A percentile compares a stretch with the other conserved stretches of the same genome.
Evolutionary conservation across 2,113 vertebrate genomes (phyloP).

Genomic region (Taxidea taxus): DNA sequence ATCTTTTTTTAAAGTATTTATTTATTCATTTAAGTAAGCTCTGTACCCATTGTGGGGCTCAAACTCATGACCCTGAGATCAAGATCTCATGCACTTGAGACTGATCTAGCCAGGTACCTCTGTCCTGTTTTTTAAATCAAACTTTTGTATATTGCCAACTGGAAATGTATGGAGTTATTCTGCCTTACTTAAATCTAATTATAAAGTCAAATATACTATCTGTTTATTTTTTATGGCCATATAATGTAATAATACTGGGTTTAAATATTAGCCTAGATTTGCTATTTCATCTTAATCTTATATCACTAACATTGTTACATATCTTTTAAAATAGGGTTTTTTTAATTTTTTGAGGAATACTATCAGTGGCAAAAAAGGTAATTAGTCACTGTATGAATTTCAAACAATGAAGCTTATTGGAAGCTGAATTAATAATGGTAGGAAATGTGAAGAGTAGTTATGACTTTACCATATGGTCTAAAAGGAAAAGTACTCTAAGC

Average conservation of each 20-base stretch:
- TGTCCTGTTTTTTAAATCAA: neutral
- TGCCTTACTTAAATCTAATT: constrained; percentile 3
- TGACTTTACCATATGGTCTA: neutral
- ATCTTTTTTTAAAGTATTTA: neutral
- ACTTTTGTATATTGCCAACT: neutral
- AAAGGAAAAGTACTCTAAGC: neutral
- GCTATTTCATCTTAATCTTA: neutral
- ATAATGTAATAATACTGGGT: neutral
- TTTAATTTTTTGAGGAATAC: neutral
- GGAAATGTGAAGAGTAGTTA: neutral
- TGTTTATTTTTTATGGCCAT: neutral
- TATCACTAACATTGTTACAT: neutral
- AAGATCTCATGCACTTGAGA: neutral
- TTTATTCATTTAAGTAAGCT: neutral
- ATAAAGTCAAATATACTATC: neutral
- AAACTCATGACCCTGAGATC: no score
- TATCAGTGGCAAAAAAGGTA: neutral
- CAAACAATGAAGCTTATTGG: neutral
- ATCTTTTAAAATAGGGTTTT: neutral
- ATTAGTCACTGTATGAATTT: neutral
- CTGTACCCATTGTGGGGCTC: neutral
- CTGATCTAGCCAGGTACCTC: neutral
- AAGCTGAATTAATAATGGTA: neutral
- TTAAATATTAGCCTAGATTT: constrained; percentile 5
- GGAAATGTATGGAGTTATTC: neutral